Percentiles rank a stretch among this genome's conserved stretches.
Conservation (phyloP, 2,888 invertebrate genomes). For the Sinopyrophorus schimmeli region DNA sequence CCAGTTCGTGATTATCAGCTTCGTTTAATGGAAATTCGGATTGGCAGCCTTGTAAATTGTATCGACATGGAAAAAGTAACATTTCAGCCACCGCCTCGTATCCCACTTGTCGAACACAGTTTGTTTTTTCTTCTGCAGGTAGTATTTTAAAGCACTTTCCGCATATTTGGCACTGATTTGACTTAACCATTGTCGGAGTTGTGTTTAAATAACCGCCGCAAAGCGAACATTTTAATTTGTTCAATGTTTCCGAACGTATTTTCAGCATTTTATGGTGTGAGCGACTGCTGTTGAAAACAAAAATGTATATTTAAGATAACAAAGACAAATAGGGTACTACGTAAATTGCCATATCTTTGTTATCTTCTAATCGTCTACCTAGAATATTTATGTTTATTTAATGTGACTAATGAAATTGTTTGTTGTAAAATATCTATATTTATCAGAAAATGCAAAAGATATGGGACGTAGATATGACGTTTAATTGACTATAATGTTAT, state of each 20-base stretch:
- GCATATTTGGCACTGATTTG: constrained; percentile 41
- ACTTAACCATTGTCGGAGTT: constrained; percentile 38
- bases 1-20: constrained; percentile 41
- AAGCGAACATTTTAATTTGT: constrained; percentile 17
- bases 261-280: constrained; percentile 20
- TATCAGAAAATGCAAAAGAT: no score
- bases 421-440: no score
- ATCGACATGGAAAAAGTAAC: constrained; percentile 44
- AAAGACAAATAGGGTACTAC: no score
- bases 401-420: no score
- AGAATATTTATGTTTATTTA: no score
- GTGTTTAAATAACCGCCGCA: constrained; percentile 43
- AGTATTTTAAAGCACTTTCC: constrained; percentile 46
- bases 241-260: constrained; percentile 8
- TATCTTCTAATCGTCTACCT: constrained; percentile 1
- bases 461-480: no score
- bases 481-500: no score
- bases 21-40: constrained; percentile 39
- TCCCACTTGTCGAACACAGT: constrained; percentile 41
- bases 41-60: constrained; percentile 40
- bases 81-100: constrained; percentile 41
- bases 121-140: constrained; percentile 38
- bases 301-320: neutral
- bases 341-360: constrained; percentile 4
- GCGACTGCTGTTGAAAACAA: neutral